phyloP scores from a whole-genome alignment of 2,888 invertebrate species.

The Uropetala carovei region DNA sequence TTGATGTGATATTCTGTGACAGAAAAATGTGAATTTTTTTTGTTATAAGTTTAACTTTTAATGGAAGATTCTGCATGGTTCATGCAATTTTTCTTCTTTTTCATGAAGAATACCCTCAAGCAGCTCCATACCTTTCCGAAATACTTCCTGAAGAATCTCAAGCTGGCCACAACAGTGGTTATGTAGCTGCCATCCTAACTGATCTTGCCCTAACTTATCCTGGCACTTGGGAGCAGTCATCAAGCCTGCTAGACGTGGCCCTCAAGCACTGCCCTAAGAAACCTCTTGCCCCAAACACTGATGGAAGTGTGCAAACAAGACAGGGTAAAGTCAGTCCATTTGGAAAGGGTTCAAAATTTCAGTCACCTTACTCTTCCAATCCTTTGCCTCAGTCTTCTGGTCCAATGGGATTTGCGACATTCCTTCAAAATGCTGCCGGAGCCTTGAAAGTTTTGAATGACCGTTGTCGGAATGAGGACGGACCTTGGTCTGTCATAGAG shows the following conservation, averaged over 20 bases:
- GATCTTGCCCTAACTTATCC: conserved; percentile 73
- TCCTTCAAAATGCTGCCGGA: conserved; percentile 65
- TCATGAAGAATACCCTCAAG: conserved; percentile 4
- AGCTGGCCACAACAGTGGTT: conserved; percentile 62
- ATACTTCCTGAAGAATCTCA: conserved; percentile 56
- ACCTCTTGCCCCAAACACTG: background rate
- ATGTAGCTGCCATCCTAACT: conserved; percentile 70
- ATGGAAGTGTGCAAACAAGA: background rate
- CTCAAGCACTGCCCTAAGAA: conserved; percentile 71
- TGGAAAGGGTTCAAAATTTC: conserved; percentile 63
- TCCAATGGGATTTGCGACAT: conserved; percentile 65
- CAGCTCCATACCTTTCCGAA: conserved; percentile 48
- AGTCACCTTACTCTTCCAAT: conserved; percentile 70
- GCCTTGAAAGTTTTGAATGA: conserved; percentile 66
- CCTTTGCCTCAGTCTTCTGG: conserved; percentile 66
- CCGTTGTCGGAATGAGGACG: background rate
- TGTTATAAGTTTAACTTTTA: no score
- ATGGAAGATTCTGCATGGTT: background rate
- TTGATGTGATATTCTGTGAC: no score
- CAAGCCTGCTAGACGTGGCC: conserved; percentile 72
- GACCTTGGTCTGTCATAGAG: background rate
- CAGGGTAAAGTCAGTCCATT: conserved; percentile 10
- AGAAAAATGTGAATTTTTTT: no score
- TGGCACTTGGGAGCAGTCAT: conserved; percentile 70
- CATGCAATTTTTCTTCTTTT: background rate